Conservation (phyloP, 2,797 vertebrate species). For the Tiaroga cobitis region DNA sequence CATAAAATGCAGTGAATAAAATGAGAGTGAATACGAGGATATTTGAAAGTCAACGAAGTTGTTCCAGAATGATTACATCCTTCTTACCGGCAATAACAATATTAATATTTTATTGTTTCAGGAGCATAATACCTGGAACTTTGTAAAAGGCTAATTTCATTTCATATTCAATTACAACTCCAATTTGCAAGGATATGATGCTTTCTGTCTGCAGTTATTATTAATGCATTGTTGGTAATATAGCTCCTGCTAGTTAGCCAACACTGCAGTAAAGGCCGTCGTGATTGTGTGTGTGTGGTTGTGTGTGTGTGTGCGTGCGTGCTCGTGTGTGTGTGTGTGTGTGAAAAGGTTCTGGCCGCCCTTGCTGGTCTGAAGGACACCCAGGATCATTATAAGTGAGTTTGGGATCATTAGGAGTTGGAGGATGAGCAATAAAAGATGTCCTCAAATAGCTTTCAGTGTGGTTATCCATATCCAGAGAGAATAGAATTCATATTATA, state of each 20-base stretch:
- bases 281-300: constrained; percentile 14
- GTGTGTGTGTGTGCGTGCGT: constrained; percentile 15
- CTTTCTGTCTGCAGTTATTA: constrained; percentile 11
- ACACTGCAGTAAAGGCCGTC: constrained; percentile 37
- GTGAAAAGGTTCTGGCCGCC: constrained; percentile 51
- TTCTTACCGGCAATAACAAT: background rate
- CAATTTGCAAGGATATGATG: background rate
- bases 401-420: constrained; percentile 64
- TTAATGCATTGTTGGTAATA: constrained; percentile 16
- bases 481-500: background rate
- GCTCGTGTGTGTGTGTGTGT: constrained; percentile 19
- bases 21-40: background rate
- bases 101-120: constrained; percentile 12
- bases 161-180: constrained; percentile 29
- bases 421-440: constrained; percentile 60
- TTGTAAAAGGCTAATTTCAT: constrained; percentile 14
- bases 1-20: background rate
- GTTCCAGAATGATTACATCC: background rate
- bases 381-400: constrained; percentile 62
- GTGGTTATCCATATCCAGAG: constrained; percentile 44
- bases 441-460: constrained; percentile 55
- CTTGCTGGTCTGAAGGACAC: constrained; percentile 62
- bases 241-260: constrained; percentile 25
- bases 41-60: constrained; percentile 1
- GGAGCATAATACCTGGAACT: background rate